A percentile compares a stretch with the other conserved stretches of the same genome.
These are phyloP conservation scores for Rhingia rostrata DNA, from an alignment of 2,888 invertebrate species.

Conservation along the genomic window DNA sequence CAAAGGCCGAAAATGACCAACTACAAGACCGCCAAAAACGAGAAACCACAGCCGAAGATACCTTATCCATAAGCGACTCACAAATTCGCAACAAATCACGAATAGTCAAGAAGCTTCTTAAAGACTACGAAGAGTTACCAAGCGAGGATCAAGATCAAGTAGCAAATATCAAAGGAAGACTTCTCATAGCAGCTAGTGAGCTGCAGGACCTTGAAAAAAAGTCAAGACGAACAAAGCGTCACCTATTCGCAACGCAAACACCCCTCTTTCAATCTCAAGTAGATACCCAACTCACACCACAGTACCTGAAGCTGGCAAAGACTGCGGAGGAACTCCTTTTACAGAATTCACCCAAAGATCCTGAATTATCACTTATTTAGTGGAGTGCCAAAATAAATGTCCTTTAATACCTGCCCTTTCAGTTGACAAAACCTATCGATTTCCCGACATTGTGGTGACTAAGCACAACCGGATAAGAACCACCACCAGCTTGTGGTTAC, in stretches of 20 bases:
- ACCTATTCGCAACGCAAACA: slow-evolving; percentile 5
- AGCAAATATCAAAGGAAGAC: slow-evolving; percentile 76
- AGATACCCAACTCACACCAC: slow-evolving; percentile 25
- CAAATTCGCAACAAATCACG: slow-evolving; percentile 78
- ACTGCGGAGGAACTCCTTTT: slow-evolving; percentile 63
- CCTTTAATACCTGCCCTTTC: slow-evolving; percentile 1
- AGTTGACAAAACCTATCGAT: slow-evolving; percentile 15
- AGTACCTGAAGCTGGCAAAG: slow-evolving; percentile 47
- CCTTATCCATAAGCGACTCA: slow-evolving; percentile 74
- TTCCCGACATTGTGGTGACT: slow-evolving; percentile 7
- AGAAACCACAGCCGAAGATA: slow-evolving; percentile 69
- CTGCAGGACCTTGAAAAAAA: slow-evolving; percentile 24
- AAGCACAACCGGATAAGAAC: slow-evolving; percentile 13
- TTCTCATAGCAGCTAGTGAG: slow-evolving; percentile 71
- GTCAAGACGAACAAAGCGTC: slow-evolving; percentile 33
- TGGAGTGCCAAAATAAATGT: slow-evolving; percentile 44
- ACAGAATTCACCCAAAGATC: slow-evolving; percentile 54
- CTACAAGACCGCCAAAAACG: slow-evolving; percentile 77
- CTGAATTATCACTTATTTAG: slow-evolving; percentile 51
- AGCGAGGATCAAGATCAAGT: slow-evolving; percentile 77
- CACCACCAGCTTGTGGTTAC: slow-evolving; percentile 40
- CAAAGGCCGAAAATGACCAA: slow-evolving; percentile 76
- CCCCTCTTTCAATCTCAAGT: neutral
- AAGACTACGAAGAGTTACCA: slow-evolving; percentile 79
- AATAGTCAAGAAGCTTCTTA: slow-evolving; percentile 80